Conservation (phyloP, 2,797 vertebrate genomes). For the Intellagama lesueurii region DNA sequence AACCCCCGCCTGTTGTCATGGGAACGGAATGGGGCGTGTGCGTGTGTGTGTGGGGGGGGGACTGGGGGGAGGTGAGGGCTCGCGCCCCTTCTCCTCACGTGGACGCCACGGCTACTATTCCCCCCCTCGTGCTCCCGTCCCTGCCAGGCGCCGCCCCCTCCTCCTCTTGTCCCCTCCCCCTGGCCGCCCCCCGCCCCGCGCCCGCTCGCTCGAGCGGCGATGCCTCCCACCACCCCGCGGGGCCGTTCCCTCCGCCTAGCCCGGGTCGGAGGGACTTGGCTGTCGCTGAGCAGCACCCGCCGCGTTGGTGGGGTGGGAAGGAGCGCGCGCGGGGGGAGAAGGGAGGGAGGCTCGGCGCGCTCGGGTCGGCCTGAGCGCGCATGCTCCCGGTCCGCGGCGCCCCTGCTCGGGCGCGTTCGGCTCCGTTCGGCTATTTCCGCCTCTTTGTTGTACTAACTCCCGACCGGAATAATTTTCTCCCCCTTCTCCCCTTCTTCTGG, state of each 20-base stretch:
- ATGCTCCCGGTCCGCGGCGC: slow-evolving; percentile 83
- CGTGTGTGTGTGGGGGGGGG: background rate
- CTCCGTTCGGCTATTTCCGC: slow-evolving; percentile 94
- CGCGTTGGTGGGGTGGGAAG: background rate
- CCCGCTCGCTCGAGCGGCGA: too few relatives aligned
- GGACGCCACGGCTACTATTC: background rate
- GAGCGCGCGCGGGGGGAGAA: background rate
- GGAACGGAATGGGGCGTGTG: background rate
- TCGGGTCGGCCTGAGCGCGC: slow-evolving; percentile 72
- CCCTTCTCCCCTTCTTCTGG: background rate
- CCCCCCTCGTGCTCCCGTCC: background rate
- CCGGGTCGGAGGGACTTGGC: background rate
- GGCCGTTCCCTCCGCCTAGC: too few relatives aligned
- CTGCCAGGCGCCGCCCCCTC: background rate
- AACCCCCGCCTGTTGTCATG: slow-evolving; percentile 19
- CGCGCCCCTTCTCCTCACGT: background rate
- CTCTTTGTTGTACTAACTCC: slow-evolving; percentile 97
- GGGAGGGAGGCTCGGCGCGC: slow-evolving; percentile 1
- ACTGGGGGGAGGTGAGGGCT: fast-evolving
- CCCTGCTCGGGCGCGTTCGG: slow-evolving; percentile 89
- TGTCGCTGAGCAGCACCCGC: background rate
- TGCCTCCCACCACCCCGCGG: too few relatives aligned
- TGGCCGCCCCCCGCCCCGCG: background rate
- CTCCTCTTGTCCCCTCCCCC: background rate
- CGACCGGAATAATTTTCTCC: slow-evolving; percentile 68